Evolutionary conservation across 2,888 invertebrate species (phyloP).

Genomic region (Polymixis lichenea): DNA sequence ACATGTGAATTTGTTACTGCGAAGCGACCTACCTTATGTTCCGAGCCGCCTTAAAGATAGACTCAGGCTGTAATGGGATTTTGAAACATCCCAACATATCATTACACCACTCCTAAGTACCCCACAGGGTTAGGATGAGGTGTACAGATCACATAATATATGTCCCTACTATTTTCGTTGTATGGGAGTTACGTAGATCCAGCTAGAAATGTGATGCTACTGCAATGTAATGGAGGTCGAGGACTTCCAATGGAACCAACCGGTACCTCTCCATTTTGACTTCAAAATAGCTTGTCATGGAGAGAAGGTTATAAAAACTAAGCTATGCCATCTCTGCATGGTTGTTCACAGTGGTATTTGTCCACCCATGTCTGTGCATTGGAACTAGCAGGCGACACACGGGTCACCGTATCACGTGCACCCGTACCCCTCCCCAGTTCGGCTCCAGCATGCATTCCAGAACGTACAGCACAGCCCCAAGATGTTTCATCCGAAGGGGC

Average conservation of each 20-base stretch:
- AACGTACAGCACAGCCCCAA: slow-evolving; percentile 86
- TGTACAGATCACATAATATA: not conserved
- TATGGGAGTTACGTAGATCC: not conserved
- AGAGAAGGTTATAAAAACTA: slow-evolving; percentile 12
- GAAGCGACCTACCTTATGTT: no score
- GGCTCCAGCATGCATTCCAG: slow-evolving; percentile 92
- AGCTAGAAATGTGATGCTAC: not conserved
- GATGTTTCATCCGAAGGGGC: slow-evolving; percentile 92
- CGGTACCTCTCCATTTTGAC: not conserved
- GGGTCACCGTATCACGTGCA: slow-evolving; percentile 94
- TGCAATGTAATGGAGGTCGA: not conserved
- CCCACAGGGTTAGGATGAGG: not conserved
- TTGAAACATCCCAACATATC: not conserved
- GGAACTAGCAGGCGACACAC: slow-evolving; percentile 88
- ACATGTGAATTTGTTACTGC: no score
- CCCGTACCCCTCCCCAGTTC: slow-evolving; percentile 91
- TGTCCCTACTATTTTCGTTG: not conserved
- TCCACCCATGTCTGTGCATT: slow-evolving; percentile 87
- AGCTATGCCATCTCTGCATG: slow-evolving; percentile 68
- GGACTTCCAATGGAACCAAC: not conserved
- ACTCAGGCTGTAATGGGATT: not conserved
- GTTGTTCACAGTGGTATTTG: slow-evolving; percentile 86
- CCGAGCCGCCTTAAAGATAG: no score
- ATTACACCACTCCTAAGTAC: no score
- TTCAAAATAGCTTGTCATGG: not conserved